Evolutionary conservation across 2,888 invertebrate genomes (phyloP).

Genomic region (Lingula anatina): DNA sequence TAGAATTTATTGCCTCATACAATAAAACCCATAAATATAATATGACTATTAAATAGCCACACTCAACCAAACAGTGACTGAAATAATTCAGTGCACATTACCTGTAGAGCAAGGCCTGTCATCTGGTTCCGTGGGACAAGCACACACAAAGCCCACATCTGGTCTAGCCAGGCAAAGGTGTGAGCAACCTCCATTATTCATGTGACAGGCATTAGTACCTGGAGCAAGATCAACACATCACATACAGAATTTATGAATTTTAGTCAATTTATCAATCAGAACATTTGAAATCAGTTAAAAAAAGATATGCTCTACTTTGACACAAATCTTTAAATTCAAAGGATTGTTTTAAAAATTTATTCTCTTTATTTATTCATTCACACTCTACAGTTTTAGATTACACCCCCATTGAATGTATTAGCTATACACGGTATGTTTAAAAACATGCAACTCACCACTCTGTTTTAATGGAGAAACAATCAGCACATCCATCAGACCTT

Average conservation of each 20-base stretch:
- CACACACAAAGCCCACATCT: slow-evolving; percentile 68
- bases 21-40: no score
- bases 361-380: no score
- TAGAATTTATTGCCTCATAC: no score
- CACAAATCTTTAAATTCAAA: no score
- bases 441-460: slow-evolving; percentile 45
- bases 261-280: no score
- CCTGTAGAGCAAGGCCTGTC: slow-evolving; percentile 33
- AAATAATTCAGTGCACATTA: slow-evolving; percentile 9
- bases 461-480: slow-evolving; percentile 73
- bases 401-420: not conserved
- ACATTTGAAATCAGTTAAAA: not conserved
- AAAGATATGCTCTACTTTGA: not conserved
- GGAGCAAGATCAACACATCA: no score
- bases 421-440: not conserved
- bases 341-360: no score
- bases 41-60: no score
- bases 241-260: no score
- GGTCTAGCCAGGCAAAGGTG: slow-evolving; percentile 70
- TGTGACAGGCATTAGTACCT: slow-evolving; percentile 71
- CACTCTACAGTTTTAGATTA: no score
- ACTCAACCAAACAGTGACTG: no score
- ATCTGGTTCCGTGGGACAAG: slow-evolving; percentile 68
- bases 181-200: slow-evolving; percentile 79
- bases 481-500: slow-evolving; percentile 78